Conservation (phyloP, 2,888 invertebrate species). For the Seira musarum region DNA sequence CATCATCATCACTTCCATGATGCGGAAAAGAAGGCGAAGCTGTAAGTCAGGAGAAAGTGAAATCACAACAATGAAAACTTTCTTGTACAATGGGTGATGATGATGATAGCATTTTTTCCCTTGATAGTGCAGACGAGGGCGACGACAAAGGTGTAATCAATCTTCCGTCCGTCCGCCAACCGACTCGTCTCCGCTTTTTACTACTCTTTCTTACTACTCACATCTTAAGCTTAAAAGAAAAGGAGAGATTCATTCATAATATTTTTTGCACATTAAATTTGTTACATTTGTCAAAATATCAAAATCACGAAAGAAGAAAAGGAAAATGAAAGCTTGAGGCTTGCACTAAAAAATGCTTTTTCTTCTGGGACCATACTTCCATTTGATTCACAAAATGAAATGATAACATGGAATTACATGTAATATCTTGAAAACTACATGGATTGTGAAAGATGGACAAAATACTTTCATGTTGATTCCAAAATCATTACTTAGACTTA, state of each 20-base stretch:
- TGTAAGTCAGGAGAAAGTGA: background rate
- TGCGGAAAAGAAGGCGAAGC: background rate
- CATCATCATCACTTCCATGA: no score
- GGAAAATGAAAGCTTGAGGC: background rate
- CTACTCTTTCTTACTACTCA: no score
- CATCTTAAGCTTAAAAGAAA: slow-evolving; percentile 56
- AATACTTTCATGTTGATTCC: background rate
- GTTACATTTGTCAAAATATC: slow-evolving; percentile 65
- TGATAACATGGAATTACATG: background rate
- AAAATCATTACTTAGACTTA: background rate
- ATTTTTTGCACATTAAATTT: slow-evolving; percentile 69
- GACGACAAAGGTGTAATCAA: slow-evolving; percentile 64
- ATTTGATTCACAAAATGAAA: background rate
- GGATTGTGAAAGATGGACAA: background rate
- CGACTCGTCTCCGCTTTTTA: slow-evolving; percentile 31
- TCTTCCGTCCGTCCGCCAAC: slow-evolving; percentile 64
- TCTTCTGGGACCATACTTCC: background rate
- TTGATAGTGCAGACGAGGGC: slow-evolving; percentile 55
- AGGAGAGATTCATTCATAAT: slow-evolving; percentile 60
- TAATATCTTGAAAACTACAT: no score
- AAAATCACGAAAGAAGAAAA: slow-evolving; percentile 28
- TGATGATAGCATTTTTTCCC: background rate
- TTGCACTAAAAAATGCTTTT: slow-evolving; percentile 11
- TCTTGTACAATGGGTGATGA: background rate
- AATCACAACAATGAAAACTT: slow-evolving; percentile 9